Base-by-base conservation (phyloP, 2,113 vertebrate genomes). In the Nestor notabilis region DNA sequence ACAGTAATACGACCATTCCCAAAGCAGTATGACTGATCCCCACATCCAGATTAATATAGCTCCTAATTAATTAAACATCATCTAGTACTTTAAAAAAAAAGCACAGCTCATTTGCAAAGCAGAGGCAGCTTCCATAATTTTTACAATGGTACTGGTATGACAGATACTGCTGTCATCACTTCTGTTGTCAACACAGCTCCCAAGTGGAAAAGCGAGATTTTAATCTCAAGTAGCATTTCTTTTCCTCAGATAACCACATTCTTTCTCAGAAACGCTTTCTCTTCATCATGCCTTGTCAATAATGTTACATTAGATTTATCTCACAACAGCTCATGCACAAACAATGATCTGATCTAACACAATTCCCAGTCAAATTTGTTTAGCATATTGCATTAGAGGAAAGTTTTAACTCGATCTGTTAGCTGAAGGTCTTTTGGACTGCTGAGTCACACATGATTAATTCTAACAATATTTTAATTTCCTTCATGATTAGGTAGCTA, bases 401-500 rank as follows among this genome's bases (percentile, higher is more conserved):
- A 94, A 94, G 53, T 83, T 94, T 89, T 76, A 93, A 78, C 47
- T 31, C 0, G 0, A 46, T 87, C 47, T 85, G 68, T 72, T 86
- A 84, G 68, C 77, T 74, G 82, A 91, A 95, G 74, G 95, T 89
- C 89, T 95, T 95, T 46, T 53, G 90, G 60, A 89, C 92, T 96
- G 92, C 92, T 92, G 95, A 97, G 71, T 97, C 95, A 95, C 68
- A 92, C 61, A 31, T 5, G 2, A 96, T 96, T 96, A 96, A 96
- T 95, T 91, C 76, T 37, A 96, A 96, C 77, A 92, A 93, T 89
- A 89, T 96, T 97, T 96, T 96, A 91, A 97, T 96, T 97, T 95
- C 90, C 89, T 95, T 90, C 92, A 86, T 96, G 75, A 94, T 96
- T 96, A 95, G 69, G 93, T 90, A 96, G 89, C 90, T 96, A 96